Base-by-base conservation (phyloP, 2,797 vertebrate genomes). In the Pagetopsis macropterus region DNA sequence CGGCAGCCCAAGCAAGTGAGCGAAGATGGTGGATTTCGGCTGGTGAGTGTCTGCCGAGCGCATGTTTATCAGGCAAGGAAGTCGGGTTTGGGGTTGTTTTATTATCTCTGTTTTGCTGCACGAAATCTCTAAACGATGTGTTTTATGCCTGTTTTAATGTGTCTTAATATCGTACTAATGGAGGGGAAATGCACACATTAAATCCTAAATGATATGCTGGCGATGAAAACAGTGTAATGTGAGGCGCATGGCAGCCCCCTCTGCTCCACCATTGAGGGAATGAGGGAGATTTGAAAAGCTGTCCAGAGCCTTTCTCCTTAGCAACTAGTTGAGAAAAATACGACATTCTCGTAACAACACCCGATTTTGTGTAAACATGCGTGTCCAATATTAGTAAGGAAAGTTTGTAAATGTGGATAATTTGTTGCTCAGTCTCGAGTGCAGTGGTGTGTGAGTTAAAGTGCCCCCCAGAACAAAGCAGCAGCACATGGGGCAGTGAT, bases 271-370 rank as follows among this genome's bases (percentile, higher is more conserved):
- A 92, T 94, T 90, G 93, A 88, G 92, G 93, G 94, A 95, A 96
- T 96, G 96, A 95, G 96, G 95, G 96, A 96, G 96, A 96, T 97
- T 96, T 97, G 95, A 97, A 97, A 96, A 95, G 92, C 84, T 81
- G 84, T 89, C 89, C 82, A 76, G 86, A 81, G 84, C 75, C 69
- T 59, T 56, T 70, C 71, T 67, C 65, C 65, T 44, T 59, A 73
- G 64, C 76, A 71, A 82, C 69, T 86, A 82, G 55, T 87, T 70
- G 11, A 56, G 62, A 62, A 56, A 74, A 37, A 55, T 10, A 9
- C 0, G 9, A 23, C 33, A 15, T 40, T 5, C 8, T 1, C 3
- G 0, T 4, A 59, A 58, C 52, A 49, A 17, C 9, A 0, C 1
- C 0, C 0, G 27, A 58, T 11, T 83, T 64, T 49, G 12, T 60